Evolutionary conservation across 2,113 vertebrate species (phyloP).

Genomic region (Heterotis niloticus): DNA sequence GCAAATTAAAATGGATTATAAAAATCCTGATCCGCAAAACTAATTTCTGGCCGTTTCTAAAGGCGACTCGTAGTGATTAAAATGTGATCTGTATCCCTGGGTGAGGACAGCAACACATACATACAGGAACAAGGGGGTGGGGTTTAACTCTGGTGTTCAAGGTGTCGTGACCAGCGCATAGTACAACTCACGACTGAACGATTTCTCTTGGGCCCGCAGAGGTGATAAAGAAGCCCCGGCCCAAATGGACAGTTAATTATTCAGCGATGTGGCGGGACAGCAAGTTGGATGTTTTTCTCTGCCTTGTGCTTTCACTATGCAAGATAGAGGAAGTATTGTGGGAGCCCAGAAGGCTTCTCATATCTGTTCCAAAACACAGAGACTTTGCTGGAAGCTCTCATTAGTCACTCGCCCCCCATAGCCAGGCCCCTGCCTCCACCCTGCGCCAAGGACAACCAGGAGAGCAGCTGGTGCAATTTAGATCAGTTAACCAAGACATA

Average conservation of each 20-base stretch:
- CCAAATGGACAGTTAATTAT: constrained; percentile 23
- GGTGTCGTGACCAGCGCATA: neutral
- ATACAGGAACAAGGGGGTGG: neutral
- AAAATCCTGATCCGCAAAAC: constrained; percentile 19
- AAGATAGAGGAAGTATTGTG: neutral
- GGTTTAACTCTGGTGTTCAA: neutral
- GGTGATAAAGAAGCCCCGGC: neutral
- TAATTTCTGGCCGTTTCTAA: constrained; percentile 11
- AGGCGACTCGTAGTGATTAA: constrained; percentile 7
- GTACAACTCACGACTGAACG: neutral
- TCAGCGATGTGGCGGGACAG: constrained; percentile 11
- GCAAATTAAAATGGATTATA: constrained; percentile 33
- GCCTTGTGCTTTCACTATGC: neutral
- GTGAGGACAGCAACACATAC: neutral
- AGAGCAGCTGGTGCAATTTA: neutral
- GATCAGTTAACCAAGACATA: neutral
- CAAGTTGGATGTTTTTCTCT: constrained; percentile 3
- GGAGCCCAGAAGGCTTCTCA: constrained; percentile 3
- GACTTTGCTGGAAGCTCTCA: neutral
- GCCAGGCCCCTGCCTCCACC: neutral
- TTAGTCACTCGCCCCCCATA: neutral
- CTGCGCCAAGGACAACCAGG: neutral
- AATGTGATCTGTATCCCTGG: constrained; percentile 5
- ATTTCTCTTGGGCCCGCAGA: neutral
- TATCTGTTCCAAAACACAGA: constrained; percentile 10